Evolutionary conservation across 2,797 vertebrate genomes (phyloP).

Genomic region (Craterocephalus amniculus): DNA sequence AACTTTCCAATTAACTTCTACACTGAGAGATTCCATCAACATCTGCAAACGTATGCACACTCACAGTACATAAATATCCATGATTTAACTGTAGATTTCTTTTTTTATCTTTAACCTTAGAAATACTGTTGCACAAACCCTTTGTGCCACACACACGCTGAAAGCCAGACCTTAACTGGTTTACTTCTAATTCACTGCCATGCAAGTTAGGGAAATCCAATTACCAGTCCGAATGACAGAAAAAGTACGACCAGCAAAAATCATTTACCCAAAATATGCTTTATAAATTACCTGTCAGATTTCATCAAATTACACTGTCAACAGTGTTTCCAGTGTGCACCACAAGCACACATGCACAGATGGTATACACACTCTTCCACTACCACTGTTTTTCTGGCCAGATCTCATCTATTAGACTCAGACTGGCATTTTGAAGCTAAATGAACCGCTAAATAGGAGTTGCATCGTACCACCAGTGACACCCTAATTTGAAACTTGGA

Average conservation of each 20-base stretch:
- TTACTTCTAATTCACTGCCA: constrained; percentile 68
- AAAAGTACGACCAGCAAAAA: constrained; percentile 65
- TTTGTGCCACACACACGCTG: constrained; percentile 12
- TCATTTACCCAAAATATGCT: constrained; percentile 81
- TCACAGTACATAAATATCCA: constrained; percentile 19
- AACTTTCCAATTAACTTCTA: constrained; percentile 68
- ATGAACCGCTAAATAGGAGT: constrained; percentile 82
- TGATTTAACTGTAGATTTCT: neutral
- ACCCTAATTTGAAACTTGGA: constrained; percentile 73
- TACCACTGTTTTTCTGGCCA: constrained; percentile 30
- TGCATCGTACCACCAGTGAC: constrained; percentile 77
- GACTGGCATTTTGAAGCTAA: constrained; percentile 73
- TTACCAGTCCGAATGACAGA: constrained; percentile 69
- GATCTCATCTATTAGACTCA: constrained; percentile 67
- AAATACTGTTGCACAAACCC: constrained; percentile 12
- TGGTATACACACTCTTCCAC: constrained; percentile 41
- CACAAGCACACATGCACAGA: constrained; percentile 19
- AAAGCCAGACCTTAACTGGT: constrained; percentile 58
- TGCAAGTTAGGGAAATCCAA: constrained; percentile 75
- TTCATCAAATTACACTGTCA: constrained; percentile 79
- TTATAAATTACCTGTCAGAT: constrained; percentile 83
- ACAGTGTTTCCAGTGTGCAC: constrained; percentile 55
- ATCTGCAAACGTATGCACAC: constrained; percentile 10
- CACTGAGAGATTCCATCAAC: constrained; percentile 39
- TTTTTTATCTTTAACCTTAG: constrained; percentile 4